Evolutionary conservation across 2,797 vertebrate genomes (phyloP), one percentile per base, ranked within the genome.

Genomic region (Coranthus polyacanthus): DNA sequence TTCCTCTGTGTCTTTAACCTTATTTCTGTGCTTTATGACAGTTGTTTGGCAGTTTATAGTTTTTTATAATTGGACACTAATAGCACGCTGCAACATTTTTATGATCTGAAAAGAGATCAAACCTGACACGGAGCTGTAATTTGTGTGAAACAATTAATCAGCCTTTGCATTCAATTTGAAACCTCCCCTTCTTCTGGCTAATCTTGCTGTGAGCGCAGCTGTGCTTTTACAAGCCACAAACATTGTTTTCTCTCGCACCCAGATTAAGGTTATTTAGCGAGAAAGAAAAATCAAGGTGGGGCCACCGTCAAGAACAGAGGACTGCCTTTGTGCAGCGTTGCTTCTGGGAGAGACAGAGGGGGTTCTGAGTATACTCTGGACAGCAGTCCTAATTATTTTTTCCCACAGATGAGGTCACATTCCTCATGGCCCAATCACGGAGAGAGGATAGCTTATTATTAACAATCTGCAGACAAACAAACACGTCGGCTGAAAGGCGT

Each of bases 371-470:
- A 7, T 26, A 39, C 75, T 75, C 73, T 20, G 77, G 69, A 79
- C 44, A 15, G 50, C 54, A 21, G 17, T 74, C 71, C 83, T 88
- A 89, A 90, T 91, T 87, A 88, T 89, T 89, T 91, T 76, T 83
- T 79, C 84, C 79, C 73, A 81, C 81, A 70, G 82, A 88, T 85
- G 82, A 90, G 88, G 87, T 85, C 87, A 91, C 74, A 82, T 86
- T 83, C 79, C 71, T 80, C 60, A 53, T 68, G 68, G 73, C 50
- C 80, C 85, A 85, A 79, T 84, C 70, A 72, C 21, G 55, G 58
- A 66, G 60, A 74, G 45, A 72, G 56, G 42, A 71, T 32, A 74
- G 78, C 72, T 77, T 75, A 78, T 87, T 91, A 88, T 88, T 83
- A 78, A 71, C 47, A 62, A 84, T 81, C 64, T 80, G 61, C 73